Conservation (phyloP, 2,888 invertebrate species). For the Idaea dimidiata region DNA sequence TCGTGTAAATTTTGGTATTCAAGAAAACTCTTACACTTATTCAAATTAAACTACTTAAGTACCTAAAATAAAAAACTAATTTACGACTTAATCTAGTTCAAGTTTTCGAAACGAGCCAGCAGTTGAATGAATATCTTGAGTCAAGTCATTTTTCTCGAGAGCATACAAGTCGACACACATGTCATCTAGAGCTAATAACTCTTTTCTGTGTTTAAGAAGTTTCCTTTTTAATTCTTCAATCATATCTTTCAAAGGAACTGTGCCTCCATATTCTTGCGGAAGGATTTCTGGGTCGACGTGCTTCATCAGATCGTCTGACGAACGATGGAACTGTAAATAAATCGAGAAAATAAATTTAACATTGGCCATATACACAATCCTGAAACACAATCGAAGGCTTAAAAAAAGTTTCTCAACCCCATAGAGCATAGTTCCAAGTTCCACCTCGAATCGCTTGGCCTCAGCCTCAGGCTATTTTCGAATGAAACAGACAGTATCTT, state of each 20-base stretch:
- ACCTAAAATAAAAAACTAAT: neutral
- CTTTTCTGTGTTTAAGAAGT: slow-evolving; percentile 82
- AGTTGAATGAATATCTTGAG: slow-evolving; percentile 87
- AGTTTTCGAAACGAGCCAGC: slow-evolving; percentile 92
- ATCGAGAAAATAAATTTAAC: slow-evolving; percentile 15
- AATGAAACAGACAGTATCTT: too few relatives aligned
- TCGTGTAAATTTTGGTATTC: neutral
- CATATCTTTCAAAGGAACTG: slow-evolving; percentile 89
- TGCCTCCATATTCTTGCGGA: slow-evolving; percentile 94
- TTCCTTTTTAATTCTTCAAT: slow-evolving; percentile 86
- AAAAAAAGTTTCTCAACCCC: neutral
- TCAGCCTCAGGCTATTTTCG: too few relatives aligned
- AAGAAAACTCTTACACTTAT: neutral
- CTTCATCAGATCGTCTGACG: slow-evolving; percentile 85
- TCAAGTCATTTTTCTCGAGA: slow-evolving; percentile 81
- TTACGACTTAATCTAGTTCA: slow-evolving; percentile 84
- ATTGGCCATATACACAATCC: neutral
- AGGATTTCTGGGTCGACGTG: slow-evolving; percentile 87
- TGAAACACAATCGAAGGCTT: neutral
- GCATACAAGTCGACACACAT: slow-evolving; percentile 87
- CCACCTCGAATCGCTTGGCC: neutral
- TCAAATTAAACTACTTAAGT: neutral
- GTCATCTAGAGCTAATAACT: slow-evolving; percentile 86
- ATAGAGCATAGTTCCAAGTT: neutral
- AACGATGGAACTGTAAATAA: slow-evolving; percentile 85